These are phyloP conservation scores for Helicoverpa armigera DNA, from an alignment of 1,140 invertebrate genomes.

Conservation along the genomic window DNA sequence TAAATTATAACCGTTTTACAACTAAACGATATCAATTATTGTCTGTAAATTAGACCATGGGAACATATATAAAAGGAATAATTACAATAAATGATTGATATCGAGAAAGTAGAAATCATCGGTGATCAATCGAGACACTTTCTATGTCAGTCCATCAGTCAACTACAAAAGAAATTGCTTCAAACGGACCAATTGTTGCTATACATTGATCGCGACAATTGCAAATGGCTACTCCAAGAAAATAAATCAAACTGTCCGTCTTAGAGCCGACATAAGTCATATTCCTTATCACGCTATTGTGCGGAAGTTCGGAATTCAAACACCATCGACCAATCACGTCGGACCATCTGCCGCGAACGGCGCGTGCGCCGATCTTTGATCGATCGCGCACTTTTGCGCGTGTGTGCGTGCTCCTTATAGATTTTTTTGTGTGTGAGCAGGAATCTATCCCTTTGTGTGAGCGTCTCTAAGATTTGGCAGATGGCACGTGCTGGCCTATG, in stretches of 20 bases:
- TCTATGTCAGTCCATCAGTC: slow-evolving; percentile 52
- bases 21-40: slow-evolving; percentile 35
- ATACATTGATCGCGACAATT: slow-evolving; percentile 53
- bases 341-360: slow-evolving; percentile 75
- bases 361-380: slow-evolving; percentile 79
- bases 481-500: slow-evolving; percentile 81
- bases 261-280: slow-evolving; percentile 70
- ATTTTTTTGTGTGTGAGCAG: slow-evolving; percentile 54
- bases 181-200: slow-evolving; percentile 60
- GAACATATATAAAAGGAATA: slow-evolving; percentile 44
- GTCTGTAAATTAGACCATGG: slow-evolving; percentile 43
- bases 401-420: slow-evolving; percentile 71
- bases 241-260: slow-evolving; percentile 67
- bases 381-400: slow-evolving; percentile 63
- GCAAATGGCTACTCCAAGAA: slow-evolving; percentile 58
- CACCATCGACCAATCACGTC: slow-evolving; percentile 74
- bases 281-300: slow-evolving; percentile 77
- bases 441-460: slow-evolving; percentile 61
- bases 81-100: slow-evolving; percentile 59
- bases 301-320: slow-evolving; percentile 79
- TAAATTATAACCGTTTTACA: slow-evolving; percentile 30
- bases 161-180: slow-evolving; percentile 57
- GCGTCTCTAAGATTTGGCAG: slow-evolving; percentile 82
- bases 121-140: slow-evolving; percentile 48
- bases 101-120: slow-evolving; percentile 61